phyloP scores from a whole-genome alignment of 2,113 vertebrate genomes.

The Globicephala melas region DNA sequence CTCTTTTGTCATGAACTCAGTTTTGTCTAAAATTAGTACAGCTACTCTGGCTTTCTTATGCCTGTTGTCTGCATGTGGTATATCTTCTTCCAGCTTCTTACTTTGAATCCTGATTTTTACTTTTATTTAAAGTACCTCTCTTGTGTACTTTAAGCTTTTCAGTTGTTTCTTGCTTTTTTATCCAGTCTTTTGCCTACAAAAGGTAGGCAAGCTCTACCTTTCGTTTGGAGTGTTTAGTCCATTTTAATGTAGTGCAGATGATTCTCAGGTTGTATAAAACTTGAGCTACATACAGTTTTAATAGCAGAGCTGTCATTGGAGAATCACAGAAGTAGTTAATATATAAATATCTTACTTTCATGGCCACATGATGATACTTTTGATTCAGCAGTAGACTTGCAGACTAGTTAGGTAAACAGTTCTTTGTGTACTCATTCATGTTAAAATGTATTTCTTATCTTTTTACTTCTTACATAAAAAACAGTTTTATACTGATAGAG shows the following conservation, averaged over 20 bases:
- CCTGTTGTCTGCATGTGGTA: background rate
- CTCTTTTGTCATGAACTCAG: background rate
- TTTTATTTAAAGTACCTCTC: background rate
- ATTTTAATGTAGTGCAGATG: background rate
- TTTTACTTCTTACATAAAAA: background rate
- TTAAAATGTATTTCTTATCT: background rate
- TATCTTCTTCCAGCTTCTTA: background rate
- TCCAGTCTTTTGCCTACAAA: background rate
- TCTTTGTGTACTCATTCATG: background rate
- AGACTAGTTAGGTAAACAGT: background rate
- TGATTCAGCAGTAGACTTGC: background rate
- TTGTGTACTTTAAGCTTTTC: background rate
- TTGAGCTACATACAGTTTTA: background rate
- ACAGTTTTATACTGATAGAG: background rate
- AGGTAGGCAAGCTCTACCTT: background rate
- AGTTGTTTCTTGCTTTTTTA: background rate
- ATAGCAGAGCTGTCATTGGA: background rate
- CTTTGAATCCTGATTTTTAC: background rate
- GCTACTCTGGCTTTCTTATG: background rate
- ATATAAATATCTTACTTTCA: background rate
- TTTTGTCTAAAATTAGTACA: background rate
- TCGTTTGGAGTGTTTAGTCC: background rate
- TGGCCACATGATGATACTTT: background rate
- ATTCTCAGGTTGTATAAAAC: background rate
- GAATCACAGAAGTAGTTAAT: background rate